A percentile compares a stretch with the other conserved stretches of the same genome.
Conservation (phyloP, 2,113 vertebrate genomes). For the Mionectes macconnelli region DNA sequence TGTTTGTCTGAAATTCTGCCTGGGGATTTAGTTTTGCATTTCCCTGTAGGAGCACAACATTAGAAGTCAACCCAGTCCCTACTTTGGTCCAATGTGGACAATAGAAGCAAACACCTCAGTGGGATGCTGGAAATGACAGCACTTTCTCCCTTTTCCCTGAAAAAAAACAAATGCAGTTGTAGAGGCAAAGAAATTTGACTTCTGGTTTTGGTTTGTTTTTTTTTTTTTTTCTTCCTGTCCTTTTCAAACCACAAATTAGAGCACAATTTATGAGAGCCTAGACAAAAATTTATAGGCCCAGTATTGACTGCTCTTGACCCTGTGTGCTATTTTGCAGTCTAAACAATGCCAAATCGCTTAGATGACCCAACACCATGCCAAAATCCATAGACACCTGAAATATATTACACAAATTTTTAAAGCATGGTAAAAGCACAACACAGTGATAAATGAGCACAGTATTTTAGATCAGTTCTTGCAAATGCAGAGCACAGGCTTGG, state of each 20-base stretch:
- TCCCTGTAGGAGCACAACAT: slow-evolving; percentile 4
- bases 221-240: neutral
- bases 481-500: neutral
- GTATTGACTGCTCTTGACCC: slow-evolving; percentile 73
- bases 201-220: slow-evolving; percentile 24
- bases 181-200: slow-evolving; percentile 40
- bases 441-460: slow-evolving; percentile 40
- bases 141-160: neutral
- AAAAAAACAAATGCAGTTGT: neutral
- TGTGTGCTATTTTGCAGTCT: slow-evolving; percentile 69
- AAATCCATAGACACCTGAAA: slow-evolving; percentile 61
- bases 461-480: slow-evolving; percentile 51
- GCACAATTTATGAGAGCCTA: slow-evolving; percentile 71
- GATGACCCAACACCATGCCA: slow-evolving; percentile 64
- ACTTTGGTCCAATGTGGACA: neutral
- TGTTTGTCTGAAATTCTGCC: slow-evolving; percentile 74
- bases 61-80: slow-evolving; percentile 6
- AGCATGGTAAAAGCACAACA: slow-evolving; percentile 36
- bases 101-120: neutral
- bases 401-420: slow-evolving; percentile 68
- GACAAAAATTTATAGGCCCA: slow-evolving; percentile 70
- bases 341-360: slow-evolving; percentile 71
- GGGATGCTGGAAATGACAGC: neutral
- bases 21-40: slow-evolving; percentile 71
- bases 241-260: slow-evolving; percentile 70